Evolutionary conservation across 2,888 invertebrate species (phyloP).

Genomic region (Ganaspis brasiliensis): DNA sequence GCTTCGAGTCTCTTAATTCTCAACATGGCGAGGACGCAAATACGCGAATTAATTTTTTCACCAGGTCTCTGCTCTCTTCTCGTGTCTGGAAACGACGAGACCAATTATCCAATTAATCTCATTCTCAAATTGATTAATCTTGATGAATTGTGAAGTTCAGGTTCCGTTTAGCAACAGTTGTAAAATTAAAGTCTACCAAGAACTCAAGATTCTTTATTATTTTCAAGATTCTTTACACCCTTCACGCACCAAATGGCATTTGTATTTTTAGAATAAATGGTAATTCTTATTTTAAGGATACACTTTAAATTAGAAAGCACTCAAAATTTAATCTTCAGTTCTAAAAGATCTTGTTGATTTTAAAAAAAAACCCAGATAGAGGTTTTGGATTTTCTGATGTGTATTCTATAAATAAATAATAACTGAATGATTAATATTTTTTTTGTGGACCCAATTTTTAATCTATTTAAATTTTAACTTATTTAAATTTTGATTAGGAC

Average conservation of each 20-base stretch:
- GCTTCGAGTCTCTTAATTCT: slow-evolving; percentile 37
- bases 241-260: no score
- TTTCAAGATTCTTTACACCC: no score
- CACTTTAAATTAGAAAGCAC: slow-evolving; percentile 9
- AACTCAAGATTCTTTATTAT: not conserved
- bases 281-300: no score
- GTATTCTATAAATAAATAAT: not conserved
- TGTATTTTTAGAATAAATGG: no score
- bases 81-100: not conserved
- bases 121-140: not conserved
- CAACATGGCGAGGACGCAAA: slow-evolving; percentile 16
- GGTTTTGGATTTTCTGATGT: not conserved
- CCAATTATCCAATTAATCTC: slow-evolving; percentile 12
- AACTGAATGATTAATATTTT: no score
- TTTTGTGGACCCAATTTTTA: no score
- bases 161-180: not conserved
- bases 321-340: not conserved
- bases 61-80: not conserved
- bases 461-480: no score
- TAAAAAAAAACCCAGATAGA: no score
- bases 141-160: slow-evolving; percentile 6
- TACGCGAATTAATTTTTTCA: slow-evolving; percentile 25
- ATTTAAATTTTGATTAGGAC: no score
- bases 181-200: not conserved
- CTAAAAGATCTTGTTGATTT: not conserved